These are phyloP conservation scores for Turritopsis dohrnii DNA, from an alignment of 30 jellyfish, hydroid and myxozoan species.

Conservation along the genomic window DNA sequence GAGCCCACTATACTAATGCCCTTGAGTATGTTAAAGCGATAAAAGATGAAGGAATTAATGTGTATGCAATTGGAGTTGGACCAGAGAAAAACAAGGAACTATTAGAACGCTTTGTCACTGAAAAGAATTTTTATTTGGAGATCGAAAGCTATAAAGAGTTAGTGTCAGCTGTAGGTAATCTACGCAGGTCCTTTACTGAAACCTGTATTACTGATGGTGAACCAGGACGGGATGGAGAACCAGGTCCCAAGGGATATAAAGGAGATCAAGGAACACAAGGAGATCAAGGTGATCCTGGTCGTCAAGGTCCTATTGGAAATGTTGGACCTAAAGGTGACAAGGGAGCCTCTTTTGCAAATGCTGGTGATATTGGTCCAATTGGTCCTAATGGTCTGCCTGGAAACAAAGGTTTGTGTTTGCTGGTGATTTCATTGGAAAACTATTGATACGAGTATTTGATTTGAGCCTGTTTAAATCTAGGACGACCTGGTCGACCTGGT, in stretches of 20 bases:
- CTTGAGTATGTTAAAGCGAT: conserved; percentile 15
- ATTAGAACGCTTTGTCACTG: conserved; percentile 53
- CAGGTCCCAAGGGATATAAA: conserved; percentile 46
- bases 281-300: conserved; percentile 65
- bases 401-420: conserved; percentile 35
- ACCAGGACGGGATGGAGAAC: conserved; percentile 49
- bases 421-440: not conserved
- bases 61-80: conserved; percentile 71
- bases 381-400: conserved; percentile 80
- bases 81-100: conserved; percentile 50
- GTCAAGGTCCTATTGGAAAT: conserved; percentile 52
- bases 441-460: not conserved
- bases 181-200: conserved; percentile 17
- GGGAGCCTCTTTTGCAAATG: not conserved
- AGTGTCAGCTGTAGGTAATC: conserved; percentile 13
- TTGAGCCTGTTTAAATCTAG: not conserved
- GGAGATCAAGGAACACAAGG: conserved; percentile 81
- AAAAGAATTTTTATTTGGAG: conserved; percentile 30
- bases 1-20: not conserved
- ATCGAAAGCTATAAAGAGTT: conserved; percentile 54
- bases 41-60: conserved; percentile 43
- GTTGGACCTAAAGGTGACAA: conserved; percentile 47
- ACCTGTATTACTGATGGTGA: conserved; percentile 27
- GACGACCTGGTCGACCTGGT: conserved; percentile 47
- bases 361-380: conserved; percentile 39